Evolutionary conservation across 2,113 vertebrate genomes (phyloP).

Genomic region (Xyrauchen texanus): DNA sequence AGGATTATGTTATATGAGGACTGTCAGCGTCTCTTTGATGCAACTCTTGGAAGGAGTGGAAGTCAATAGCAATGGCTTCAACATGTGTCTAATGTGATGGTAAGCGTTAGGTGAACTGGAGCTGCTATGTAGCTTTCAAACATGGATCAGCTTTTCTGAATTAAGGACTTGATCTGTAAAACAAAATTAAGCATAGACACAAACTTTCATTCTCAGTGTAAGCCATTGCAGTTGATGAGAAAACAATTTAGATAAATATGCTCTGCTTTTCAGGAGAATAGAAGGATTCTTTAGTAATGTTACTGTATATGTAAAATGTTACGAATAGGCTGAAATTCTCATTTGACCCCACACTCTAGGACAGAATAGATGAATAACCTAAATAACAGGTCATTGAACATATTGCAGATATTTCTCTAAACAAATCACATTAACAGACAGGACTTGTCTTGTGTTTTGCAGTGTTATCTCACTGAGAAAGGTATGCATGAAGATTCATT

Average conservation of each 20-base stretch:
- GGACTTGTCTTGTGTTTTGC: constrained; percentile 17
- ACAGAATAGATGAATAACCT: not conserved
- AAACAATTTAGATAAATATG: no score
- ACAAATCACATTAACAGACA: constrained; percentile 34
- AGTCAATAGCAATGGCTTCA: constrained; percentile 53
- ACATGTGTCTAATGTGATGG: constrained; percentile 58
- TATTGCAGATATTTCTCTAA: constrained; percentile 1
- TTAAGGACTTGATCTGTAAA: constrained; percentile 38
- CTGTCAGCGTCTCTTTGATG: constrained; percentile 70
- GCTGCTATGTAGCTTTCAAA: constrained; percentile 55
- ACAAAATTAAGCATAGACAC: not conserved
- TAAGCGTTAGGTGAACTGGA: constrained; percentile 45
- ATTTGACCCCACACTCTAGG: not conserved
- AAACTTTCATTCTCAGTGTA: constrained; percentile 10
- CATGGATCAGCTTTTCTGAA: constrained; percentile 35
- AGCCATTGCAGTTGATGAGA: not conserved
- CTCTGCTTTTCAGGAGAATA: no score
- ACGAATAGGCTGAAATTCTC: not conserved
- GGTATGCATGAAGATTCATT: constrained; percentile 41
- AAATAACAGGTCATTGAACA: not conserved
- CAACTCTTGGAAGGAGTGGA: constrained; percentile 44
- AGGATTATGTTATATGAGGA: constrained; percentile 68
- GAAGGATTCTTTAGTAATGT: no score
- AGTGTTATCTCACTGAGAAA: constrained; percentile 41
- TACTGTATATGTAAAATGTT: no score